Conservation (phyloP, 1,140 invertebrate genomes). For the Tetraneura akinire region DNA sequence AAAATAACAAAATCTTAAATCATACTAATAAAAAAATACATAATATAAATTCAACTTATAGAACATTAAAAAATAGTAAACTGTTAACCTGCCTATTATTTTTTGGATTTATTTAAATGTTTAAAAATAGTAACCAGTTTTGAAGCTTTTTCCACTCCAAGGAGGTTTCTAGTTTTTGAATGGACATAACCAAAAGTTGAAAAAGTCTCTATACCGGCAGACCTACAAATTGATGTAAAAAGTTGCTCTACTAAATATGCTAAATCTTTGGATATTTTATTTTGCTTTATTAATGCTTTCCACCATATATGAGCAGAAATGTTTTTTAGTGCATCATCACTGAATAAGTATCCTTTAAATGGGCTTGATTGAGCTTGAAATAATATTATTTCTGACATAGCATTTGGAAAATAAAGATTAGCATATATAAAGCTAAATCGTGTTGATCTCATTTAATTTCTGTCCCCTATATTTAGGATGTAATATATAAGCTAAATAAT, state of each 20-base stretch:
- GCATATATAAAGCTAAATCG: background rate
- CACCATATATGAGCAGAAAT: background rate
- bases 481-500: background rate
- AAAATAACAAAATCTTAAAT: no score
- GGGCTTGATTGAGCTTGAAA: background rate
- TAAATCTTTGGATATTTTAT: background rate
- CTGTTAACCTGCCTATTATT: no score
- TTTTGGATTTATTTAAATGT: background rate
- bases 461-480: background rate
- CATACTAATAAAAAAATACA: no score
- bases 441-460: background rate
- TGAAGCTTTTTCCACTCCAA: background rate
- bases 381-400: background rate
- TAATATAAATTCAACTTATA: no score
- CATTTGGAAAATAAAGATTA: background rate
- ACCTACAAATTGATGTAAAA: background rate
- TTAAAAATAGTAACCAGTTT: background rate
- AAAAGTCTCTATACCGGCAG: background rate
- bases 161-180: background rate
- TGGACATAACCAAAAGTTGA: constrained; percentile 1
- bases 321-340: background rate
- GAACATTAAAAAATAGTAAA: no score
- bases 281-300: background rate
- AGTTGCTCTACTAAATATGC: background rate
- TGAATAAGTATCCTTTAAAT: background rate